These are phyloP conservation scores for Oeneis ivallda DNA, from an alignment of 2,888 invertebrate genomes.

Conservation along the genomic window DNA sequence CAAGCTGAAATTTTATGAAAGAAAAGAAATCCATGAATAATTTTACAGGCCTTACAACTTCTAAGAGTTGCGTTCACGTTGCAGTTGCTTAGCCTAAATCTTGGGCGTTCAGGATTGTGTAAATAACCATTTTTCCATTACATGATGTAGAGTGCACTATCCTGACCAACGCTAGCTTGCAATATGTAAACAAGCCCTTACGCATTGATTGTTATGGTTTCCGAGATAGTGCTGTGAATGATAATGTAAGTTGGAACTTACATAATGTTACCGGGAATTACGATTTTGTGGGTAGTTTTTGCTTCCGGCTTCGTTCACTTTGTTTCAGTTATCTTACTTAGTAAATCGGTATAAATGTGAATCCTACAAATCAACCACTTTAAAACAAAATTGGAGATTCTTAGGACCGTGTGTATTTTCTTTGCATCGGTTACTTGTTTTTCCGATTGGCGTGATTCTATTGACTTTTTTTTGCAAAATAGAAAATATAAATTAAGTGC, in stretches of 20 bases:
- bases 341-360: neutral
- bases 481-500: too few species aligned
- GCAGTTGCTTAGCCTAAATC: too few species aligned
- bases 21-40: too few species aligned
- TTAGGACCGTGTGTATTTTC: too few species aligned
- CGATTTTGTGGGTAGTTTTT: slow-evolving; percentile 6
- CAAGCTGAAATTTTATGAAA: too few species aligned
- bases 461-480: too few species aligned
- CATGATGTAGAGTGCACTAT: neutral
- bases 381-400: too few species aligned
- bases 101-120: too few species aligned
- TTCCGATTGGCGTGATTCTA: too few species aligned
- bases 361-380: neutral
- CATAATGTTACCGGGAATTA: slow-evolving; percentile 13
- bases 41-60: too few species aligned
- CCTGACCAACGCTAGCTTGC: neutral
- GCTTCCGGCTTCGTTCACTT: neutral
- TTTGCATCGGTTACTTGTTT: too few species aligned
- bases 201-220: slow-evolving; percentile 8
- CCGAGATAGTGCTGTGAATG: slow-evolving; percentile 11
- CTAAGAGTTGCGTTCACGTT: too few species aligned
- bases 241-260: slow-evolving; percentile 11
- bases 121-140: neutral
- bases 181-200: neutral
- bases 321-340: slow-evolving; percentile 12